Evolutionary conservation across 2,797 vertebrate species (phyloP), one percentile per base, ranked within the genome.

Genomic region (Myotis planiceps): DNA sequence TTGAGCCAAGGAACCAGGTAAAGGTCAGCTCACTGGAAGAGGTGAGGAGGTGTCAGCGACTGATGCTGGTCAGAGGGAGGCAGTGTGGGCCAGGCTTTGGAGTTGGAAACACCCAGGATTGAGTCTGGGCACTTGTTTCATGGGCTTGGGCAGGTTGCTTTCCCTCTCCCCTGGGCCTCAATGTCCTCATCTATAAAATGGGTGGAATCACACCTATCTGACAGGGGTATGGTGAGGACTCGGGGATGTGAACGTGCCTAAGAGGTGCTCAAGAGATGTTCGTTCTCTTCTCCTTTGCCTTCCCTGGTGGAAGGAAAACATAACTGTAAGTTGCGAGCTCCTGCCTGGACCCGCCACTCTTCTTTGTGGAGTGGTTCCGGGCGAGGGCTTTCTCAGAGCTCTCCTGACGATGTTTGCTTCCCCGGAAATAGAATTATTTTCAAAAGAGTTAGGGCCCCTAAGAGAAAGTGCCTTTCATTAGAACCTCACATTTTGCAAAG

Each of bases 381-480:
- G 39, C 2, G 13, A 69, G 86, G 65, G 55, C 75, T 32, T 34
- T n/a, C 29, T 45, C 75, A 58, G 92, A 60, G 69, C 53, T 63
- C 29, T 76, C 37, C 72, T 82, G 66, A 3, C 4, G 16, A 25
- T 29, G 23, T 90, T 82, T 71, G 47, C 58, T 66, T 66, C 37
- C 76, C 53, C 13, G 47, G 90, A 94, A 75, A 75, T 72, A 58
- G 0, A 81, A 82, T 87, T 89, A 16, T 88, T 95, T 94, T 68
- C 69, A 32, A 68, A 94, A 90, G 72, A 68, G n/a, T 37, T 55
- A n/a, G 82, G 65, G 53, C 78, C 47, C 19, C 6, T 39, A 34
- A 58, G 37, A 63, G 51, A 76, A 95, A 74, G 88, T 42, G 66
- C 82, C 88, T 97, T 93, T 95, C 88, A 63, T 80, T 68, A 37